Base-by-base conservation (phyloP, 2,797 vertebrate species). In the Limnodromus scolopaceus region DNA sequence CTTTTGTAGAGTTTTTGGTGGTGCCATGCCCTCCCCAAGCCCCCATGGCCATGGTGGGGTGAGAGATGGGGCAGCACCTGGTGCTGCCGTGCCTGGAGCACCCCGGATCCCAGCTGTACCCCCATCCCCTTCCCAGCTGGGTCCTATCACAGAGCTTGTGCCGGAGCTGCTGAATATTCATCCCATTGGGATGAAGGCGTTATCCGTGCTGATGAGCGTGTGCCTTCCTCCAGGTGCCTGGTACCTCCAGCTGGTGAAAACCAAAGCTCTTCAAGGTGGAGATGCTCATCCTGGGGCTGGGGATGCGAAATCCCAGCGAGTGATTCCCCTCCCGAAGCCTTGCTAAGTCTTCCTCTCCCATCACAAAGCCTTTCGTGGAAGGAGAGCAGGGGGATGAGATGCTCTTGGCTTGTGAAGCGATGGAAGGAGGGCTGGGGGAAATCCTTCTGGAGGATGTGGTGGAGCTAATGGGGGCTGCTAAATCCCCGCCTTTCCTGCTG, bases 21-120 rank as follows among this genome's bases (percentile, higher is more conserved):
- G 46, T 14, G 41, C 18, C 0, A 2, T 34, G 87, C 27, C 64
- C 58, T 71, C 53, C 45, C 32, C 2, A 1, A 43, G 64, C 27
- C 13, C 7, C 63, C 27, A 0, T 1, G 64, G 63, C 36, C 12
- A 0, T 2, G 9, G 63, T 0, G 9, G 43, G 65, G 12, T 1
- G 1, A 30, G 49, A 25, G 41, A 19, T n/a, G n/a, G 10, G 14
- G 38, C 49, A 58, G 32, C 3, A 10, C 60, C 28, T 4, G 46
- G 72, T 60, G 71, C 5, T n/a, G 46, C 66, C 2, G 0, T 16
- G 30, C 34, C 3, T 32, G 91, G 76, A 76, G 46, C 70, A 71
- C 22, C 41, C 41, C 0, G 1, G 27, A 41, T 72, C 11, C 48
- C 49, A 17, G 18, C 49, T 36, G 34, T 22, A 12, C 32, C 15